phyloP scores from a whole-genome alignment of 2,797 vertebrate species.

The Mormyrus proboscirostris region DNA sequence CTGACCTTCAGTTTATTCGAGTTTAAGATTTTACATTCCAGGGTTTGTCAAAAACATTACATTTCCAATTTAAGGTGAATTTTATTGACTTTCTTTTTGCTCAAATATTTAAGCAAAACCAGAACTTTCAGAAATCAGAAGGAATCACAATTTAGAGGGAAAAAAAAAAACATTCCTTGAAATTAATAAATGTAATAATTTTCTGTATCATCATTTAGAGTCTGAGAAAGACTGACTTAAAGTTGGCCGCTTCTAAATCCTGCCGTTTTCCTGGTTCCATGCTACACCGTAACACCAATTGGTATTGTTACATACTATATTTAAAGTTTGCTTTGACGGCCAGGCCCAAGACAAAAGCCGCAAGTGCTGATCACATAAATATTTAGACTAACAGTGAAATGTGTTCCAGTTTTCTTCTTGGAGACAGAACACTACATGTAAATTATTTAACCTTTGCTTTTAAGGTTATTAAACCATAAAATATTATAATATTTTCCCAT shows the following conservation, averaged over 20 bases:
- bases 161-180: not conserved
- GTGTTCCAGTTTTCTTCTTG: not conserved
- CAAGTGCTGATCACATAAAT: not conserved
- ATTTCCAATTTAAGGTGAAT: not conserved
- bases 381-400: not conserved
- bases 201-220: not conserved
- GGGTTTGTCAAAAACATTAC: not conserved
- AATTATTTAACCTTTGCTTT: not conserved
- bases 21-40: not conserved
- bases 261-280: not conserved
- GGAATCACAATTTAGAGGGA: not conserved
- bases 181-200: not conserved
- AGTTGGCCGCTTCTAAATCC: not conserved
- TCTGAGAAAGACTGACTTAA: not conserved
- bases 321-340: not conserved
- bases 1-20: not conserved
- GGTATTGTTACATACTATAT: not conserved
- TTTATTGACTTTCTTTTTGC: not conserved
- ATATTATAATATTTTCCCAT: not conserved
- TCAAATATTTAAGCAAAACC: not conserved
- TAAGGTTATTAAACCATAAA: not conserved
- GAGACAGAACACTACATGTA: not conserved
- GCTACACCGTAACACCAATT: not conserved
- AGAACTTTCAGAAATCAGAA: not conserved
- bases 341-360: not conserved